Base-by-base conservation (phyloP, 2,113 vertebrate genomes). In the Hydrochoerus hydrochaeris region DNA sequence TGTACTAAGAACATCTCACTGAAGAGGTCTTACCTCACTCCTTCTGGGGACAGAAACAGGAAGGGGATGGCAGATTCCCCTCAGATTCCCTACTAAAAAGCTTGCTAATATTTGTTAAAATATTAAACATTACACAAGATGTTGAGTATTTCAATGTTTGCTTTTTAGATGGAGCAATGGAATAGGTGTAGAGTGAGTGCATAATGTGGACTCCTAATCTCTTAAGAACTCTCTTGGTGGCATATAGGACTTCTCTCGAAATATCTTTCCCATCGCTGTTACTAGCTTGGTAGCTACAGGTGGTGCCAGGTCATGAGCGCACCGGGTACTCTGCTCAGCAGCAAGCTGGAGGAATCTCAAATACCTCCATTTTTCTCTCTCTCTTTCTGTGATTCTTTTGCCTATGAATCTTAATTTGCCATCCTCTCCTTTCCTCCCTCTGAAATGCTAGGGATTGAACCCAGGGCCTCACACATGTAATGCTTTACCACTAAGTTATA, bases 71-170 rank as follows among this genome's bases (percentile, higher is more conserved):
- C 58, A 62, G 62, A 89, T 19, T 19, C 58, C 10, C 22, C 60
- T 52, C 7, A 19, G 26, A 3, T 16, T 41, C 19, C 32, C 44
- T 0, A 10, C 71, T 28, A 78, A 67, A 71, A 94, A 65, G 46
- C 44, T 58, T 97, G 94, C 91, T 96, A 60, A 71, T n/a, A n/a
- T n/a, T 82, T 57, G 92, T 85, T 97, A 73, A 97, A 85, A 85
- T 73, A 94, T 96, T 87, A 95, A 96, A 94, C 38, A 41, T 89
- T 93, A 80, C 65, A 85, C 94, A 95, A 62, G 75, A 41, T 49
- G 14, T 12, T 32, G 62, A 97, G 85, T 62, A 49, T 73, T 58
- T 91, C 95, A 73, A 5, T 96, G 95, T 96, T 97, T 97, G 88
- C 41, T 95, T 95, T 94, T 54, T 16, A 87, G 82, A 86, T 75